Evolutionary conservation across 2,888 invertebrate species (phyloP), one percentile per base, ranked within the genome.

Genomic region (Gymnoscelis rufifasciata): DNA sequence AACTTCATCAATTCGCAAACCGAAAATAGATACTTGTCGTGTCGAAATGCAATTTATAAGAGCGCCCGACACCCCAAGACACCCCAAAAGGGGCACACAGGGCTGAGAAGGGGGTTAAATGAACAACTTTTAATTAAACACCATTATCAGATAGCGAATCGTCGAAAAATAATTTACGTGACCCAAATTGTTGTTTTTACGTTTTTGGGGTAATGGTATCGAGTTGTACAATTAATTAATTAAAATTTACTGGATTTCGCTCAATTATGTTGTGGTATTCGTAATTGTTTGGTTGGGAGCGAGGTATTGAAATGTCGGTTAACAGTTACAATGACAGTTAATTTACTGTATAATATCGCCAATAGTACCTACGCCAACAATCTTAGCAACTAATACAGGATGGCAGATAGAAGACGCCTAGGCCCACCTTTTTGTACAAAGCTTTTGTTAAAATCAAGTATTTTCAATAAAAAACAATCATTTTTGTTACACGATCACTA

Each of bases 111-210:
- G 60, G 50, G 47, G 48, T 26, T 33, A 38, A 29, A 38, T 59
- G 66, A 59, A 59, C 60, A 71, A 69, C 59, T 72, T 76, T 74
- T 74, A 72, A 77, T 75, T 75, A 74, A 58, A 67, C 47, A 56
- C 59, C 56, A 59, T 67, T 67, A 74, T 68, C 74, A 48, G 68
- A 70, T 68, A 65, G 14, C 54, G 56, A 43, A 54, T 33, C 43
- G 47, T 57, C 51, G 45, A 54, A 60, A 60, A 64, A 64, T 57
- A 61, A 70, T 68, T 66, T 61, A 45, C 51, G 42, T 15, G 10
- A 33, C 31, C 31, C 15, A 15, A 33, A 33, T 33, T 15, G 31
- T 30, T 30, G 30, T 33, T 31, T n/a, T 31, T 14, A 13, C 14
- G 14, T 31, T 33, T 15, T 33, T 12, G n/a, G 6, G 2, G 15